Base-by-base conservation (phyloP, 1,140 invertebrate species). In the Papilio polytes region DNA sequence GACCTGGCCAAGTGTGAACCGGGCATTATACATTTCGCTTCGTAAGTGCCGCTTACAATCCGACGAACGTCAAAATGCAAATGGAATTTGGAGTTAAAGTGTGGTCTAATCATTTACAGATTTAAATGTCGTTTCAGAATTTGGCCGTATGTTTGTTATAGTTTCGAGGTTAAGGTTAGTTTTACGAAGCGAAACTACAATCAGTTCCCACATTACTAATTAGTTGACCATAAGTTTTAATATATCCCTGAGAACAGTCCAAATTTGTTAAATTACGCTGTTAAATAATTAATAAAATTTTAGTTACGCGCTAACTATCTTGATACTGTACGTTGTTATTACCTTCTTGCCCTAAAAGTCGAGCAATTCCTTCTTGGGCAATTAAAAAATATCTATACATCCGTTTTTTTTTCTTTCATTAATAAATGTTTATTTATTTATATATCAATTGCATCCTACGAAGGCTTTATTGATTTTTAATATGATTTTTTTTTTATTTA, bases 151-250 rank as follows among this genome's bases (percentile, higher is more conserved):
- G 6, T 15, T 12, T 44, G 41, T 78, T 53, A 41, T 36, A 10
- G n/a, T 20, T 18, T 20, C 77, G 10, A 78, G 31, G 26, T 41
- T 66, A 63, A 59, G 77, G 77, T 63, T 59, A 41, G 15, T 41
- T 56, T 78, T 59, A 78, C 15, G 53, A 3, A 31, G 31, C 56
- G n/a, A 20, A 46, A 56, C 15, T 77, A 78, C 56, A 66, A 78
- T 44, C 31, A 44, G 18, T 78, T 78, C 77, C 77, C 77, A 78
- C 77, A 78, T 78, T 66, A 41, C 6, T 78, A 66, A 78, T 78
- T 44, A 44, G 15, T 78, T 36, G 51, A 44, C 20, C 36, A 31
- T 36, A 78, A 36, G 26, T 59, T 59, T 63, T 41, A 41, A 63
- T 44, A 46, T 31, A 78, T 59, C 26, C 76, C 53, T 59, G 51